Conservation (phyloP, 1,140 invertebrate species). For the Marisa cornuarietis region DNA sequence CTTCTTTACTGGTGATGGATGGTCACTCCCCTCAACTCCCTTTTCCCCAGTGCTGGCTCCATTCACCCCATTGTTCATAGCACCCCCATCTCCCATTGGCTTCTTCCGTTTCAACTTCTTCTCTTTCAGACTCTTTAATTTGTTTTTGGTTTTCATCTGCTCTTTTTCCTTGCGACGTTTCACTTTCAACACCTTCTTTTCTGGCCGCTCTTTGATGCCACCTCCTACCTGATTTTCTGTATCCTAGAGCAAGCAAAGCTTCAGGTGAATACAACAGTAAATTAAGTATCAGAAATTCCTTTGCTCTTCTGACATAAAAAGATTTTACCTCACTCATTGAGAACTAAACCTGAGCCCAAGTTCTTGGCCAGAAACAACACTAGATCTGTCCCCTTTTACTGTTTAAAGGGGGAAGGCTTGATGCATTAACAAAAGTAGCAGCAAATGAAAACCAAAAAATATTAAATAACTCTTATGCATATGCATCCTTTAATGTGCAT, state of each 20-base stretch:
- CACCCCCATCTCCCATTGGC: neutral
- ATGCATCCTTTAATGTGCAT: too few relatives aligned
- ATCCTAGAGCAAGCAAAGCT: conserved; percentile 17
- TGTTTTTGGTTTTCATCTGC: conserved; percentile 51
- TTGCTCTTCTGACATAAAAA: too few relatives aligned
- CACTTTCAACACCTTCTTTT: conserved; percentile 43
- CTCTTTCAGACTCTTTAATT: conserved; percentile 50
- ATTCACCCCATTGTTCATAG: neutral
- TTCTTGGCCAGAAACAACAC: too few relatives aligned
- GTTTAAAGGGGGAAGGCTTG: too few relatives aligned
- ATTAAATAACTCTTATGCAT: too few relatives aligned
- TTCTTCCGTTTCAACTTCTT: conserved; percentile 47
- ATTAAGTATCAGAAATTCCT: too few relatives aligned
- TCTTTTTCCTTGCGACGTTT: conserved; percentile 53
- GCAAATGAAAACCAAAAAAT: too few relatives aligned
- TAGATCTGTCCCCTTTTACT: too few relatives aligned
- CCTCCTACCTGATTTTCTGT: conserved; percentile 31
- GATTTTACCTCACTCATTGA: too few relatives aligned
- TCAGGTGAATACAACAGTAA: too few relatives aligned
- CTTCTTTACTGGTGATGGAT: conserved; percentile 19
- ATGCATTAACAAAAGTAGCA: too few relatives aligned
- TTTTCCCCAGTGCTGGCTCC: neutral
- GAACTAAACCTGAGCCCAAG: too few relatives aligned
- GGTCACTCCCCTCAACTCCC: neutral
- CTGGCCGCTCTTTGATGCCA: conserved; percentile 25